A percentile compares a stretch with the other conserved stretches of the same genome.
Conservation (phyloP, 2,113 vertebrate species). For the Sander vitreus region DNA sequence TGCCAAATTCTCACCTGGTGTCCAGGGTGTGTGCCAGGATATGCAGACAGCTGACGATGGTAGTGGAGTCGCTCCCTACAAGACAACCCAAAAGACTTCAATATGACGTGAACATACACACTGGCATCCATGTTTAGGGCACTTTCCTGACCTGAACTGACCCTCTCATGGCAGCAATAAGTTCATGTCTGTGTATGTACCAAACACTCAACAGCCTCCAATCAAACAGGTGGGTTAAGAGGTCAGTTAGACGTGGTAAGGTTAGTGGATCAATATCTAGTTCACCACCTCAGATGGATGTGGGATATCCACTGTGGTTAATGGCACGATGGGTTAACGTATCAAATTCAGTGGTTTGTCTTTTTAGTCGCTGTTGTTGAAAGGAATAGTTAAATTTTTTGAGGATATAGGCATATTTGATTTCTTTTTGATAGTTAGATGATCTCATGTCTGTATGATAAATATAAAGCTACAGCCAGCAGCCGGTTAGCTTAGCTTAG, state of each 20-base stretch:
- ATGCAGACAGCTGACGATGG: conserved; percentile 98
- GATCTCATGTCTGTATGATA: background rate
- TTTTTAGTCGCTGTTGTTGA: background rate
- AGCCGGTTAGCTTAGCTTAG: background rate
- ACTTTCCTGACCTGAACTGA: background rate
- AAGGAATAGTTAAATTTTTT: background rate
- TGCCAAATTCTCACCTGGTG: conserved; percentile 87
- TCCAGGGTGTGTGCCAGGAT: conserved; percentile 98
- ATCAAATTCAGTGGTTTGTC: background rate
- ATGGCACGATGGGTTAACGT: background rate
- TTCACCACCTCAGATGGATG: background rate
- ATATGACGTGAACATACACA: background rate
- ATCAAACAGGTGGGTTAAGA: background rate
- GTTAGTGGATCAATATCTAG: conserved; percentile 1
- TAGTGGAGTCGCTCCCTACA: conserved; percentile 93
- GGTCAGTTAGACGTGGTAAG: background rate
- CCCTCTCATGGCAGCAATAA: background rate
- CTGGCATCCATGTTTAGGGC: background rate
- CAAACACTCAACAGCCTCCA: background rate
- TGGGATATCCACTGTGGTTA: background rate
- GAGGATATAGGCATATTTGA: background rate
- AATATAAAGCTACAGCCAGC: background rate
- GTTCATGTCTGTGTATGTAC: background rate
- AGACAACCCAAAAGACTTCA: conserved; percentile 31
- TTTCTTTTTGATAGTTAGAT: background rate